Evolutionary conservation across 2,888 invertebrate genomes (phyloP).

Genomic region (Diplolepis rosae): DNA sequence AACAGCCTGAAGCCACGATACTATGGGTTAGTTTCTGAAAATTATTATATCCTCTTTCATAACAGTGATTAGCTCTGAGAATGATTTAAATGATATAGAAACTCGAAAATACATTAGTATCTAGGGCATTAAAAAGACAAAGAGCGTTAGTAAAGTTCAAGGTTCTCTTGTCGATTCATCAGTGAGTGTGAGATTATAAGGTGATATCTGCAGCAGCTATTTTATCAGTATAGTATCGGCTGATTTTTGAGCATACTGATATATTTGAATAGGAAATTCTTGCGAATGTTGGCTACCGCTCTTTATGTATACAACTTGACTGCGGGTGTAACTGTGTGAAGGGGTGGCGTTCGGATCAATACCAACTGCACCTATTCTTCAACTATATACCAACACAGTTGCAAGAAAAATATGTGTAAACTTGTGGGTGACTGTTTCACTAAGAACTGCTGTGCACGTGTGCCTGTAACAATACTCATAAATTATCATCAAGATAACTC

Average conservation of each 20-base stretch:
- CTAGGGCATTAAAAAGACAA: conserved; percentile 19
- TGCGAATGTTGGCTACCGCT: conserved; percentile 10
- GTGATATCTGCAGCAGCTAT: conserved; percentile 18
- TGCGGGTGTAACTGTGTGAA: conserved; percentile 53
- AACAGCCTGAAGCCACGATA: neutral
- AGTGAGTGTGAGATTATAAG: conserved; percentile 24
- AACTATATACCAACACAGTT: conserved; percentile 53
- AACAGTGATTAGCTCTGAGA: conserved; percentile 7
- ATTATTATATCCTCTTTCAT: conserved; percentile 5
- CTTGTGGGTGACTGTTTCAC: conserved; percentile 15
- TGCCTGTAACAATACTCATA: neutral
- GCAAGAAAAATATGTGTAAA: conserved; percentile 34
- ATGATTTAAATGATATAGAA: conserved; percentile 21
- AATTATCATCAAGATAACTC: neutral
- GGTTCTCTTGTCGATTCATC: conserved; percentile 22
- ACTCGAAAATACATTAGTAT: conserved; percentile 3
- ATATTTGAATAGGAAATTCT: conserved; percentile 14
- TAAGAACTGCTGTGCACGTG: neutral
- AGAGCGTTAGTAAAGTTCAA: conserved; percentile 26
- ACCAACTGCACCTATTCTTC: conserved; percentile 70
- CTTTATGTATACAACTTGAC: conserved; percentile 39
- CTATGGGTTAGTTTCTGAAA: neutral
- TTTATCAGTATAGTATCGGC: conserved; percentile 25
- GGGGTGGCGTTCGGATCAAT: conserved; percentile 68
- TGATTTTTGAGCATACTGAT: conserved; percentile 5